phyloP scores from a whole-genome alignment of 2,113 vertebrate genomes.

The Hippocampus abdominalis region DNA sequence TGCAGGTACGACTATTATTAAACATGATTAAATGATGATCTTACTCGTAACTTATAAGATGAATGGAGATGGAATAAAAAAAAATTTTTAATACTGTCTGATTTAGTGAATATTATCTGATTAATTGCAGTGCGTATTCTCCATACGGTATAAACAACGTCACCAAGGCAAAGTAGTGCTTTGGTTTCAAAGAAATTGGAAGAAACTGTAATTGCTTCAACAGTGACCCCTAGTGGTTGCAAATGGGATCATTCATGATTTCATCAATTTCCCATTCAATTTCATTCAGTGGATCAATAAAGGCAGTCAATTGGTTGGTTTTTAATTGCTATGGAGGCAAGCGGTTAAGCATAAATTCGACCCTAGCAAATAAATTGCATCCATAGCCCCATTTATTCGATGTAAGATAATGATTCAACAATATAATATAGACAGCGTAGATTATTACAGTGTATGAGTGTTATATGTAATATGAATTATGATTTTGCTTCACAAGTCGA shows the following conservation, averaged over 20 bases:
- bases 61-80: too few relatives aligned
- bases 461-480: too few relatives aligned
- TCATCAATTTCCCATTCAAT: conserved; percentile 10
- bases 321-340: background rate
- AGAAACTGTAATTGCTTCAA: conserved; percentile 61
- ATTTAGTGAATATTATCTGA: background rate
- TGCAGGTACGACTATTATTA: too few relatives aligned
- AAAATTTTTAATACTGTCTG: too few relatives aligned
- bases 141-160: background rate
- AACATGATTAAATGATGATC: too few relatives aligned
- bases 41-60: too few relatives aligned
- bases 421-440: too few relatives aligned
- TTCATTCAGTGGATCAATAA: conserved; percentile 13
- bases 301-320: background rate
- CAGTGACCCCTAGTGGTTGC: conserved; percentile 72
- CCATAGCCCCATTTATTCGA: too few relatives aligned
- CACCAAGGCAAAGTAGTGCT: background rate
- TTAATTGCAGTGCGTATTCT: background rate
- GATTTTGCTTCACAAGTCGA: too few relatives aligned
- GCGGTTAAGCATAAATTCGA: background rate
- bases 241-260: background rate
- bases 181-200: background rate
- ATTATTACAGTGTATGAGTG: too few relatives aligned
- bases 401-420: too few relatives aligned
- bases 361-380: too few relatives aligned